Evolutionary conservation across 92 coral and sea anemone species (phyloP).

Genomic region (Epizoanthus rinbou): DNA sequence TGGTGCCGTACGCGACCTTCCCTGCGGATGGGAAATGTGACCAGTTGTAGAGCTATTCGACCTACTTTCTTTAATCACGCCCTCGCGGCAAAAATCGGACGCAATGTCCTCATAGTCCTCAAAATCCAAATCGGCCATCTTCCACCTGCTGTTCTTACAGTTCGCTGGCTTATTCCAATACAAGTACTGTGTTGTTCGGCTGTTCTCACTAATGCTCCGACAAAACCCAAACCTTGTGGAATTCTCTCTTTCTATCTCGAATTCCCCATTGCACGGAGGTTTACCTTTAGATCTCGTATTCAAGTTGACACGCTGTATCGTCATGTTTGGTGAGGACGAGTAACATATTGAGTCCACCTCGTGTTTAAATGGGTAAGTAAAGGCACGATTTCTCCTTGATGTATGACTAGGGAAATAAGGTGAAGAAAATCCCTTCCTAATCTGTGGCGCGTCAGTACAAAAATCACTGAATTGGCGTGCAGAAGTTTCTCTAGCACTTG

Average conservation of each 20-base stretch:
- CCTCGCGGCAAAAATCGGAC: background rate
- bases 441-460: background rate
- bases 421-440: background rate
- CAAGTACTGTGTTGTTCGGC: background rate
- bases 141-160: background rate
- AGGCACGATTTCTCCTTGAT: background rate
- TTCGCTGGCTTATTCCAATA: background rate
- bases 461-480: background rate
- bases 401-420: background rate
- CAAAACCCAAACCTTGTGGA: background rate
- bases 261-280: background rate
- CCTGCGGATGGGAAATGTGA: background rate
- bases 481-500: background rate
- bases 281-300: constrained; percentile 10
- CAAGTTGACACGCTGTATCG: background rate
- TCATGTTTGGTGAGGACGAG: constrained; percentile 4
- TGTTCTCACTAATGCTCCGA: background rate
- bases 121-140: background rate
- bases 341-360: background rate
- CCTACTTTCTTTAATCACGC: constrained; percentile 9
- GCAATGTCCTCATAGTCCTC: background rate
- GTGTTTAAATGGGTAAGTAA: background rate
- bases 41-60: background rate
- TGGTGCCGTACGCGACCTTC: background rate
- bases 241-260: background rate